A percentile compares a stretch with the other conserved stretches of the same genome.
Conservation (phyloP, 2,888 invertebrate genomes). For the Hirtodrosophila alboralis region DNA sequence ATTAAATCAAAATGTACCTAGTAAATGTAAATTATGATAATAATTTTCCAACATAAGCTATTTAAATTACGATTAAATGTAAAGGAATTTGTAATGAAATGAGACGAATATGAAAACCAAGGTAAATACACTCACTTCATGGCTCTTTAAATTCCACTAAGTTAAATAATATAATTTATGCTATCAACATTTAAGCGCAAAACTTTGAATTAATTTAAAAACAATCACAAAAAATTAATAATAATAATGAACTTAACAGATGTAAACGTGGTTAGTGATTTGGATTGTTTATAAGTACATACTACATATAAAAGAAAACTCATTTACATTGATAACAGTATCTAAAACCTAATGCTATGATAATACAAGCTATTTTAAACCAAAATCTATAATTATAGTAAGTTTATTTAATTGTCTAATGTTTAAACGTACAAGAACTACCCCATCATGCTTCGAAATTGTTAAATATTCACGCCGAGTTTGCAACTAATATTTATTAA, state of each 20-base stretch:
- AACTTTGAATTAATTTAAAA: slow-evolving; percentile 11
- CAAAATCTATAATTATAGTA: slow-evolving; percentile 9
- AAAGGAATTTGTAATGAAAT: slow-evolving; percentile 6
- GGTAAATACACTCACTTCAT: slow-evolving; percentile 3
- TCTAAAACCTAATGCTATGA: slow-evolving; percentile 26
- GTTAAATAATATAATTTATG: slow-evolving; percentile 26
- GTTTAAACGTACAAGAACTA: slow-evolving; percentile 3
- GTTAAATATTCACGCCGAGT: slow-evolving; percentile 37
- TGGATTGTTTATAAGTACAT: slow-evolving; percentile 74
- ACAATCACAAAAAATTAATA: slow-evolving; percentile 33
- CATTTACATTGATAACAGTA: slow-evolving; percentile 41
- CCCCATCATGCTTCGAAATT: slow-evolving; percentile 14
- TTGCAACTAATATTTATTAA: slow-evolving; percentile 5
- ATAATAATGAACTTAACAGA: slow-evolving; percentile 55
- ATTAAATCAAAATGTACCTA: slow-evolving; percentile 78
- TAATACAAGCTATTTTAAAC: slow-evolving; percentile 37
- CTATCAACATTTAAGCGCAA: slow-evolving; percentile 14
- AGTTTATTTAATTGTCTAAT: slow-evolving; percentile 49
- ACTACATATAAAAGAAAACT: slow-evolving; percentile 32
- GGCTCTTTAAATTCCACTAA: slow-evolving; percentile 17
- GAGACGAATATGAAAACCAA: not conserved
- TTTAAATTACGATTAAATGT: slow-evolving; percentile 42
- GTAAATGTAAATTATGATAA: slow-evolving; percentile 80
- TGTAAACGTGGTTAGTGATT: slow-evolving; percentile 82
- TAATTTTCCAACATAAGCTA: slow-evolving; percentile 69